Conservation (phyloP, 1,140 invertebrate species). For the Physella acuta region DNA sequence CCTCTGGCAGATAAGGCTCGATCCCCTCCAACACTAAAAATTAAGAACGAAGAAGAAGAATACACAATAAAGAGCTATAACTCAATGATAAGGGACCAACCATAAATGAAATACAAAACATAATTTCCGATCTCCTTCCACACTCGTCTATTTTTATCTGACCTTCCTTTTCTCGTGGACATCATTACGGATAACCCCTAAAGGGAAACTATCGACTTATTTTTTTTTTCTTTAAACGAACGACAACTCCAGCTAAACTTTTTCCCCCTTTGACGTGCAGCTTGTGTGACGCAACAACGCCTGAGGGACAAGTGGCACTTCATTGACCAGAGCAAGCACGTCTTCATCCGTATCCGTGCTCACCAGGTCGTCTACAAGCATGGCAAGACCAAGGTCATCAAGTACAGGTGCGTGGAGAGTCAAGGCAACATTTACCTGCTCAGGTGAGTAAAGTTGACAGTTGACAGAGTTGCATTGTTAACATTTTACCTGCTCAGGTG, state of each 20-base stretch:
- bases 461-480: no score
- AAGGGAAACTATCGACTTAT: not conserved
- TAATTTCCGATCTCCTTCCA: not conserved
- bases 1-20: no score
- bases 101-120: not conserved
- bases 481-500: no score
- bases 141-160: not conserved
- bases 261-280: conserved; percentile 3
- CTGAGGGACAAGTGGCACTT: conserved; percentile 25
- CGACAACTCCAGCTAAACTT: no score
- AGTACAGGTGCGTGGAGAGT: conserved; percentile 5
- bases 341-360: conserved; percentile 9
- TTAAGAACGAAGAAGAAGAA: no score
- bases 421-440: conserved; percentile 12
- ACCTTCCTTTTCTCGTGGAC: not conserved
- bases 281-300: conserved; percentile 9
- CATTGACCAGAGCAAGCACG: conserved; percentile 2
- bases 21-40: no score
- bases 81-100: not conserved
- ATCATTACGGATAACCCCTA: not conserved
- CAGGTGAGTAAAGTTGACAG: not conserved
- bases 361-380: conserved; percentile 13
- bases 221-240: not conserved
- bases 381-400: conserved; percentile 11
- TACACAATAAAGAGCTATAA: no score